phyloP scores from a whole-genome alignment of 1,140 invertebrate species.

The Ceratina japonica region DNA sequence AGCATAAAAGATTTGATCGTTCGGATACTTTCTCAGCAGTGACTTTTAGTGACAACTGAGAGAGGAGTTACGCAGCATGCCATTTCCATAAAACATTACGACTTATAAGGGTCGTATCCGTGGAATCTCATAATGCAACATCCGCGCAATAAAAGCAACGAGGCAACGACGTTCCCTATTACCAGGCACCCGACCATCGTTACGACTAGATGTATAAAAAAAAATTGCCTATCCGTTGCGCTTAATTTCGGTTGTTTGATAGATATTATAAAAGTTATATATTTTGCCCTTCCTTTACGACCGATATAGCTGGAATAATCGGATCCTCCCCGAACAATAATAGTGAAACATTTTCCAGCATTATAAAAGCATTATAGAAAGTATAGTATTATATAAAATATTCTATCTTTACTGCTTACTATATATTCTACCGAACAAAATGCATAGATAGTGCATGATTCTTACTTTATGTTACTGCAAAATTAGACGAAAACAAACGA shows the following conservation, averaged over 20 bases:
- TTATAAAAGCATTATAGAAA: too few relatives aligned
- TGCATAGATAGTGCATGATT: too few relatives aligned
- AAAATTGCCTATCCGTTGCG: neutral
- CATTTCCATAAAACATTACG: conserved; percentile 29
- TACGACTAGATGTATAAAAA: neutral
- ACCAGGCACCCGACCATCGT: neutral
- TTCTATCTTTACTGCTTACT: too few relatives aligned
- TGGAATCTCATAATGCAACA: conserved; percentile 16
- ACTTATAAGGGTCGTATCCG: conserved; percentile 21
- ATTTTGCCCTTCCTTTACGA: too few relatives aligned
- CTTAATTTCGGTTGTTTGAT: neutral
- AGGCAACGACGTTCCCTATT: conserved; percentile 16
- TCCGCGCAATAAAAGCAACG: conserved; percentile 15
- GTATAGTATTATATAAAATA: too few relatives aligned
- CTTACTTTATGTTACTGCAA: too few relatives aligned
- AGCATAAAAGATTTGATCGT: neutral
- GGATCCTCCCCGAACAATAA: neutral
- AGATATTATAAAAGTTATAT: neutral
- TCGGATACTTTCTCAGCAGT: neutral
- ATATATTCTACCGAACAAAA: too few relatives aligned
- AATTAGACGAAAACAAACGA: too few relatives aligned
- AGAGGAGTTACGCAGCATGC: neutral
- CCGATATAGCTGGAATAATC: neutral
- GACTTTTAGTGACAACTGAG: neutral
- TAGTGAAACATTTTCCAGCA: neutral